These are phyloP conservation scores for Phainopepla nitens DNA, from an alignment of 2,113 vertebrate species.

Conservation along the genomic window DNA sequence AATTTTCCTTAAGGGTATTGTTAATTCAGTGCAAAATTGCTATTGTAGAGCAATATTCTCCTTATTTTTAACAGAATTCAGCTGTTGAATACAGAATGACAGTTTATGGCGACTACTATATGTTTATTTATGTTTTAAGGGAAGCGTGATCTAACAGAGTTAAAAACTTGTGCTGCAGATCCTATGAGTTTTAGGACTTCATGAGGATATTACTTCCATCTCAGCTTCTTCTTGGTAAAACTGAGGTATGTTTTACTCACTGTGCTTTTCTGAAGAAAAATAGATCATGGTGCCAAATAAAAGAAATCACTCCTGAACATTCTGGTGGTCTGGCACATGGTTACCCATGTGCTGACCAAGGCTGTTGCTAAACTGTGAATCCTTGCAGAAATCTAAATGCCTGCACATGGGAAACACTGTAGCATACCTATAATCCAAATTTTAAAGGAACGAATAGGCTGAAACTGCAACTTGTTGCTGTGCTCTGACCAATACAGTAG, in stretches of 20 bases:
- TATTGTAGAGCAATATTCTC: not conserved
- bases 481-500: not conserved
- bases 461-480: not conserved
- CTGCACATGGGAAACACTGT: not conserved
- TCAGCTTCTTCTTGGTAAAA: not conserved
- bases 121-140: not conserved
- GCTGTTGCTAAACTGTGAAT: not conserved
- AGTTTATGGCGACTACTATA: not conserved
- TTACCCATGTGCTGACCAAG: not conserved
- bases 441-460: not conserved
- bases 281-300: not conserved
- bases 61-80: not conserved
- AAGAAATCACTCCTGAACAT: not conserved
- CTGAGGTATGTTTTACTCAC: not conserved
- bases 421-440: not conserved
- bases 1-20: not conserved
- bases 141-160: not conserved
- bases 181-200: not conserved
- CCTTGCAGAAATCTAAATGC: not conserved
- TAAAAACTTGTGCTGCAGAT: not conserved
- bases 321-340: not conserved
- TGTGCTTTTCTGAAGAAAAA: not conserved
- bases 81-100: not conserved
- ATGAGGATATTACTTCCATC: not conserved
- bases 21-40: not conserved